Percentiles rank a stretch among this genome's conserved stretches.
These are phyloP conservation scores for Folsomia candida DNA, from an alignment of 2,888 invertebrate genomes.

Conservation along the genomic window DNA sequence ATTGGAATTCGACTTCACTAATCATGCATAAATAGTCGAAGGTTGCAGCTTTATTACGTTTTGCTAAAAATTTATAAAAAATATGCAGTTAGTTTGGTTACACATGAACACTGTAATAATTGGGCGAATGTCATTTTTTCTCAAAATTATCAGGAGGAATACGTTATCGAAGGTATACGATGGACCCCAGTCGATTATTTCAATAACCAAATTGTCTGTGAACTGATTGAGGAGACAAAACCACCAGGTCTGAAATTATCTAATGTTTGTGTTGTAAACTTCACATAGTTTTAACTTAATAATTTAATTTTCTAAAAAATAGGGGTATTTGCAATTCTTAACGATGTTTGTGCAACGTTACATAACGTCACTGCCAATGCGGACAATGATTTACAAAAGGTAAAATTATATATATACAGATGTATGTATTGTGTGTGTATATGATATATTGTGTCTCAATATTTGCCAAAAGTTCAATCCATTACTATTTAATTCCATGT, in stretches of 20 bases:
- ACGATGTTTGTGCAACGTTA: constrained; percentile 68
- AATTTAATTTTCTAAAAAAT: background rate
- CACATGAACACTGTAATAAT: background rate
- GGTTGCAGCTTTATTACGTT: too few relatives aligned
- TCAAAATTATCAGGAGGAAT: constrained; percentile 63
- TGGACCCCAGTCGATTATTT: constrained; percentile 69
- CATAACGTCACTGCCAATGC: constrained; percentile 66
- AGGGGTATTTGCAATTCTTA: constrained; percentile 64
- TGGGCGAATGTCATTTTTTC: constrained; percentile 14
- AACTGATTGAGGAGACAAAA: constrained; percentile 64
- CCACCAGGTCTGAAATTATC: too few relatives aligned
- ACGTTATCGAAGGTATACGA: constrained; percentile 65
- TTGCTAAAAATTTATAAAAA: background rate
- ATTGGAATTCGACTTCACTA: background rate
- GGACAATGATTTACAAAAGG: constrained; percentile 61
- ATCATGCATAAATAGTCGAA: background rate
- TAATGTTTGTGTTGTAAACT: background rate
- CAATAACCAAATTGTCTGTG: constrained; percentile 69
- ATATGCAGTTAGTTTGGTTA: background rate
- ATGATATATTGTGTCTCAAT: too few relatives aligned
- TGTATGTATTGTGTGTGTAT: background rate
- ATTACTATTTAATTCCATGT: too few relatives aligned
- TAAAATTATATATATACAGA: constrained; percentile 45
- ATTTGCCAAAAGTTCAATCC: too few relatives aligned
- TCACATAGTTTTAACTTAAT: background rate